phyloP scores from a whole-genome alignment of 2,888 invertebrate genomes.

The Nephrotoma appendiculata region DNA sequence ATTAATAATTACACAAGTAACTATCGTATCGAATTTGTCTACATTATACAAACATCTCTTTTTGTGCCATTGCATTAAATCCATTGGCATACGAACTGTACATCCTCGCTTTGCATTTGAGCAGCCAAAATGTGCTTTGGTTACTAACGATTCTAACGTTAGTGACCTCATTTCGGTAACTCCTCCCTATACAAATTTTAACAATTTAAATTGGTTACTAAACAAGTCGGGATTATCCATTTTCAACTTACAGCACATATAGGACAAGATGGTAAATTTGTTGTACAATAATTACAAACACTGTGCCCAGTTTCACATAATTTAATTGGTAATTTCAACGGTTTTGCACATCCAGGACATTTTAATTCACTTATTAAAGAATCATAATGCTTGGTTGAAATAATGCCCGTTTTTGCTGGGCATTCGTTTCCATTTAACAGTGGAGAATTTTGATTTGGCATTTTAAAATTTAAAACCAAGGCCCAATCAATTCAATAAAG shows the following conservation, averaged over 20 bases:
- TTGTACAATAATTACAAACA: slow-evolving; percentile 27
- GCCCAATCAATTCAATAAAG: background rate
- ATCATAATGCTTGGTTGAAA: slow-evolving; percentile 24
- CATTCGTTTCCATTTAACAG: background rate
- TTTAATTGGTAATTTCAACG: slow-evolving; percentile 28
- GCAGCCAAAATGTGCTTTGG: slow-evolving; percentile 44
- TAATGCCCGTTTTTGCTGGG: background rate
- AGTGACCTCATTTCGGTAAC: slow-evolving; percentile 38
- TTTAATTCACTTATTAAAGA: slow-evolving; percentile 28
- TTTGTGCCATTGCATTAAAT: slow-evolving; percentile 38
- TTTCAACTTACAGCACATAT: slow-evolving; percentile 24
- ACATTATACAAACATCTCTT: slow-evolving; percentile 25
- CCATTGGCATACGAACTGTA: slow-evolving; percentile 37
- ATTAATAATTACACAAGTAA: background rate
- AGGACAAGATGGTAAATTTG: slow-evolving; percentile 25
- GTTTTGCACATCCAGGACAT: slow-evolving; percentile 30
- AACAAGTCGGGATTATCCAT: background rate
- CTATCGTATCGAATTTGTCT: background rate
- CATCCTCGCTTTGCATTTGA: slow-evolving; percentile 38
- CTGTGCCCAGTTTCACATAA: slow-evolving; percentile 30
- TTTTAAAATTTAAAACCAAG: background rate
- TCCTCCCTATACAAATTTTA: slow-evolving; percentile 34
- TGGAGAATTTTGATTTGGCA: background rate
- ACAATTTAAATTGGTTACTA: background rate
- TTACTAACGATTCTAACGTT: slow-evolving; percentile 42